Base-by-base conservation (phyloP, 2,888 invertebrate genomes). In the Campoletis raptor region DNA sequence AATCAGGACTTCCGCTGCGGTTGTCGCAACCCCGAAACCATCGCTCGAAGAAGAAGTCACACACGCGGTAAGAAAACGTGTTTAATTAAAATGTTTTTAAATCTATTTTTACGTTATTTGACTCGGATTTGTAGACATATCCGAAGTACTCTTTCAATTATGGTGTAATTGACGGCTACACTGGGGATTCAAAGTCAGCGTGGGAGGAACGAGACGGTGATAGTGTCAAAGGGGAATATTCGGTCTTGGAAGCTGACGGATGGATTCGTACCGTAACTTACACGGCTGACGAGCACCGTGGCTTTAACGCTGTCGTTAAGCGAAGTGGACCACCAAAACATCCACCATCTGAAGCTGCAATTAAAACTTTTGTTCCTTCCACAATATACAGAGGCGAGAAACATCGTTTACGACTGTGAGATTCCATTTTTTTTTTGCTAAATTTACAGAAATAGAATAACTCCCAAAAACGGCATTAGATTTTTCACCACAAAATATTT, bases 171-270 rank as follows among this genome's bases (percentile, higher is more conserved):
- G 93, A 93, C 40, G 93, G 93, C 9, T 91, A 91, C 72, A 93
- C 93, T 0, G 93, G 93, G 0, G 93, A 93, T 42, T 90, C 92
- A 0, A 93, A 93, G 77, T 92, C 93, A 2, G 93, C 92, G 4
- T 93, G 93, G 93, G 93, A 93, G 73, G 92, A 93, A 76, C 89
- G 93, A 7, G 91, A 93, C 37, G 93, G 93, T 7, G 93, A 93
- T 37, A 89, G 88, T 5, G 93, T 93, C 1, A 92, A 90, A 67
- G 93, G 93, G 54, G 92, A 93, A 87, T 93, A 93, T 83, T 93
- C 93, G 10, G 91, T 93, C 2, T 91, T 93, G 4, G 93, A 93
- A 48, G 92, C 92, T 1, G 93, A 93, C 42, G 93, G 93, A 8
- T 90, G 91, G 7, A 91, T 93, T 64, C 89, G 93, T 9, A 93